These are phyloP conservation scores for Apostichopus californicus DNA, from an alignment of 35 echinoderm and acorn worm species.

Conservation along the genomic window DNA sequence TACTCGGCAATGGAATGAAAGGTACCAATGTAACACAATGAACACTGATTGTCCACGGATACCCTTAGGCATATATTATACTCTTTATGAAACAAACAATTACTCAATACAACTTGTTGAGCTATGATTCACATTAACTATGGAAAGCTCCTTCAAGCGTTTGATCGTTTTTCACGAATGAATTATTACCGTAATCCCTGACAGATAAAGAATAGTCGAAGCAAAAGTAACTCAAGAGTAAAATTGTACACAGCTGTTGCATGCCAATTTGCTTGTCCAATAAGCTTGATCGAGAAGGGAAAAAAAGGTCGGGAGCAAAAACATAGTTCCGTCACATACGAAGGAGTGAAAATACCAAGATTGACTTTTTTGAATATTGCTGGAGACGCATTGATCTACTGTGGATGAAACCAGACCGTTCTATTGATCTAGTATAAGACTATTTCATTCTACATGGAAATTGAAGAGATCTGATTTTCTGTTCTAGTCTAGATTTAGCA, in stretches of 20 bases:
- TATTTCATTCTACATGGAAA: background rate
- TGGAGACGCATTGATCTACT: background rate
- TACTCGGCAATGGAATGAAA: no score
- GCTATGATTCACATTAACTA: constrained; percentile 24
- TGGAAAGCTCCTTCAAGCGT: background rate
- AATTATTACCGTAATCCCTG: background rate
- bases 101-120: background rate
- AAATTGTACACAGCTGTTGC: constrained; percentile 42
- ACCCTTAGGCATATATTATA: no score
- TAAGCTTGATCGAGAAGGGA: background rate
- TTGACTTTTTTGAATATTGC: background rate
- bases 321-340: background rate
- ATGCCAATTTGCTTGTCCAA: constrained; percentile 28
- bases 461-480: background rate
- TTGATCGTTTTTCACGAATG: constrained; percentile 41
- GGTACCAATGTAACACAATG: no score
- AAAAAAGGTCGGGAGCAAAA: background rate
- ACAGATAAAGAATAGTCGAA: background rate
- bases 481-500: background rate
- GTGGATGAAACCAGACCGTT: background rate
- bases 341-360: background rate
- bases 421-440: background rate
- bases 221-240: background rate
- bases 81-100: background rate
- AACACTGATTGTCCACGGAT: no score